Conservation (phyloP, 2,113 vertebrate species). For the Tragelaphus scriptus region DNA sequence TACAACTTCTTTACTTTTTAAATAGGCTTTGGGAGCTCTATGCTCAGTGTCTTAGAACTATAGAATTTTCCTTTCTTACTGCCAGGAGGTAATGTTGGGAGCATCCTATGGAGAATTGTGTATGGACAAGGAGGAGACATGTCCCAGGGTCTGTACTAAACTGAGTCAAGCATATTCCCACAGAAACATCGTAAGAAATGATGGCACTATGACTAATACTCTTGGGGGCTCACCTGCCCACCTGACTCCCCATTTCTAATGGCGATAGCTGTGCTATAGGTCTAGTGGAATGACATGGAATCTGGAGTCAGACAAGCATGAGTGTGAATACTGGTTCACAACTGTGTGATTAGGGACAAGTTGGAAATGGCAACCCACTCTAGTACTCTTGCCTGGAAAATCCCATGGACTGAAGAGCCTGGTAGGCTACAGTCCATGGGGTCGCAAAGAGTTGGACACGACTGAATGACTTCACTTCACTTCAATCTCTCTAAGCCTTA, state of each 20-base stretch:
- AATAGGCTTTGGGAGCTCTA: neutral
- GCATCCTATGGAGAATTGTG: neutral
- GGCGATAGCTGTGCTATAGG: neutral
- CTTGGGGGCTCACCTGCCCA: neutral
- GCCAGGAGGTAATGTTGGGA: neutral
- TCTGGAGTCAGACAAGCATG: neutral
- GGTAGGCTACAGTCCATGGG: no score
- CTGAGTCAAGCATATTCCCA: neutral
- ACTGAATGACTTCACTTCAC: neutral
- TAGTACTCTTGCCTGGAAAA: no score
- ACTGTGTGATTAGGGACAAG: neutral
- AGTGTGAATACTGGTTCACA: neutral
- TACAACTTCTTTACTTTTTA: neutral
- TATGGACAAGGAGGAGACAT: neutral
- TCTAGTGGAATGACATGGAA: neutral
- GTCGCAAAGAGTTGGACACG: no score
- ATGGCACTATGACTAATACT: neutral
- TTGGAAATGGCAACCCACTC: no score
- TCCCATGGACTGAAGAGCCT: no score
- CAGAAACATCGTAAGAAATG: neutral
- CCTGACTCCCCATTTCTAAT: neutral
- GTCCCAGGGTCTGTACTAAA: neutral
- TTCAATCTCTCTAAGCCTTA: neutral
- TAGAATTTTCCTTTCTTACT: neutral
- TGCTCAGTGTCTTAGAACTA: neutral